Evolutionary conservation across 2,888 invertebrate species (phyloP).

Genomic region (Drosophila meridionalis): DNA sequence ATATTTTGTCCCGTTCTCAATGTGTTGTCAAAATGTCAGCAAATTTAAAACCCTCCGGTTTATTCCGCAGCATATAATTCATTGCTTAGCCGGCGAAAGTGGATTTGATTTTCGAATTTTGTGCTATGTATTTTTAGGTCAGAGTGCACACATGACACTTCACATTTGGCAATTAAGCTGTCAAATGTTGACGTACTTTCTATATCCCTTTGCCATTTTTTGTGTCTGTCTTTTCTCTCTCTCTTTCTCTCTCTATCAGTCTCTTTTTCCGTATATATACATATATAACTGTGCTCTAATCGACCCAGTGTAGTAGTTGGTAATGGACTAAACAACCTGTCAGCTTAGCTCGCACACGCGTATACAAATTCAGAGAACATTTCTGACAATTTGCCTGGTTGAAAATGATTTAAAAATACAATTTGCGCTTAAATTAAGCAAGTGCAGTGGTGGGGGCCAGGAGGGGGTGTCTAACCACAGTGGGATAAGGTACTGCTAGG

Average conservation of each 20-base stretch:
- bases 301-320: constrained; percentile 9
- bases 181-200: constrained; percentile 45
- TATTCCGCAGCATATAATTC: constrained; percentile 24
- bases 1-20: constrained; percentile 2
- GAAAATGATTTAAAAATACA: constrained; percentile 69
- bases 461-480: constrained; percentile 25
- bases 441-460: constrained; percentile 13
- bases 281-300: neutral
- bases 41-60: constrained; percentile 27
- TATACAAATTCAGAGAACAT: neutral
- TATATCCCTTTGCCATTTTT: constrained; percentile 3
- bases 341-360: constrained; percentile 33
- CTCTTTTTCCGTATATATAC: neutral
- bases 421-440: constrained; percentile 59
- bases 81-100: constrained; percentile 25
- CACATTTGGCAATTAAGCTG: constrained; percentile 66
- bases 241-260: neutral
- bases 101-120: constrained; percentile 22
- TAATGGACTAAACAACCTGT: constrained; percentile 36
- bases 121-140: constrained; percentile 36
- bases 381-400: constrained; percentile 33
- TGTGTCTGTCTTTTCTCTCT: neutral
- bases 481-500: constrained; percentile 12
- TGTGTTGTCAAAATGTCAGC: constrained; percentile 44
- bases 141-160: constrained; percentile 51